Evolutionary conservation across 2,797 vertebrate genomes (phyloP), one percentile per base, ranked within the genome.

Genomic region (Bovichtus variegatus): DNA sequence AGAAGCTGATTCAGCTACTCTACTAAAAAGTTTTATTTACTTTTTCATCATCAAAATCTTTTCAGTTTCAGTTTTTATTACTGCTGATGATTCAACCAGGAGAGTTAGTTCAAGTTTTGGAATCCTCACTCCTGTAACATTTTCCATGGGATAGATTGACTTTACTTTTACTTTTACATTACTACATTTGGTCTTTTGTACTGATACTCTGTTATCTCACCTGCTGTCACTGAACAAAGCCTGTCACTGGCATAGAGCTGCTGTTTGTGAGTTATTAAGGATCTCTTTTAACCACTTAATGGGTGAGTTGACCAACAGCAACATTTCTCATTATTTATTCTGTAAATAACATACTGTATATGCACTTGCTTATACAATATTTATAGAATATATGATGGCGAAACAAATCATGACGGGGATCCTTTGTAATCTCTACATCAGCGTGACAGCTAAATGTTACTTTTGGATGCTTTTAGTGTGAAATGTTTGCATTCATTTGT

Each of bases 401-500:
- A 59, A 68, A 68, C 19, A 64, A 74, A 41, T 77, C 10, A 47
- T 53, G 53, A 50, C 4, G n/a, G 29, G 16, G 50, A 44, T 51
- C 21, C 59, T 82, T 15, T 67, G 23, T 43, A 65, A 73, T 57
- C 29, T 71, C 71, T 70, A 62, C 58, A 80, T 83, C 40, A 59
- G 31, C 19, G 10, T 76, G 71, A 85, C 29, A 74, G 61, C 49
- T 59, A 46, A 77, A 70, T 75, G n/a, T 67, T 78, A 67, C 51
- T 83, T 73, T 71, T 18, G 25, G 51, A 74, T 63, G 46, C 16
- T 67, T 68, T 78, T 25, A 55, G 15, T 55, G 49, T 78, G 58
- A 83, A 74, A 70, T 81, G 65, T 88, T 87, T 81, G 54, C 66
- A 61, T 81, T 78, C 85, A 81, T 73, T 51, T 82, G 44, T 63